Base-by-base conservation (phyloP, 2,888 invertebrate species). In the Meganola albula region DNA sequence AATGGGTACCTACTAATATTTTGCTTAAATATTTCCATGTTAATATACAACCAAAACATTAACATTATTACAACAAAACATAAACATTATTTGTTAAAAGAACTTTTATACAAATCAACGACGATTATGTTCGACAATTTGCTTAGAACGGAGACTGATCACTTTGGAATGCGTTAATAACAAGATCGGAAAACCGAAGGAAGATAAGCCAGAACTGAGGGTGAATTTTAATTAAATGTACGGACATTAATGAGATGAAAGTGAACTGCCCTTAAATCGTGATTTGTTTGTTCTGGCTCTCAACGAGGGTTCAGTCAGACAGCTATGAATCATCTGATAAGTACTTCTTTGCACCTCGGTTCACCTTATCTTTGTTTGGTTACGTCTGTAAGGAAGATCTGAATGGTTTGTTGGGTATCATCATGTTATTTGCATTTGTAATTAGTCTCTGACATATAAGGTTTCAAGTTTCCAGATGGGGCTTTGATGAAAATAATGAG, bases 211-310 rank as follows among this genome's bases (percentile, higher is more conserved):
- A 53, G 59, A 56, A 51, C 43, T 56, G 68, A 71, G 83, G 83
- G 80, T 75, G 77, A 74, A 77, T 78, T 83, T 84, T 83, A 84
- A 84, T 84, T 83, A 84, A 84, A 84, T 74, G 72, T 69, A 67
- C 64, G 70, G 57, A 74, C 72, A 74, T 75, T 82, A 82, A 82
- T 77, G 76, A 76, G 80, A 84, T 75, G 78, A 79, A 78, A 79
- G 74, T 69, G 74, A 73, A 74, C 66, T 62, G 65, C 58, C 63
- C 65, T 71, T 74, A 77, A 70, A 78, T 74, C 76, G 74, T 71
- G 83, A 83, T 83, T 83, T 84, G 83, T 83, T 82, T 80, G 77
- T 73, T 59, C 68, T 66, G 67, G 68, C 65, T 70, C 69, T 53
- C 46, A 40, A 63, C 62, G 43, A 53, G 45, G 59, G 59, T 53